phyloP scores from a whole-genome alignment of 1,140 invertebrate species.

The Holotrichia oblita region DNA sequence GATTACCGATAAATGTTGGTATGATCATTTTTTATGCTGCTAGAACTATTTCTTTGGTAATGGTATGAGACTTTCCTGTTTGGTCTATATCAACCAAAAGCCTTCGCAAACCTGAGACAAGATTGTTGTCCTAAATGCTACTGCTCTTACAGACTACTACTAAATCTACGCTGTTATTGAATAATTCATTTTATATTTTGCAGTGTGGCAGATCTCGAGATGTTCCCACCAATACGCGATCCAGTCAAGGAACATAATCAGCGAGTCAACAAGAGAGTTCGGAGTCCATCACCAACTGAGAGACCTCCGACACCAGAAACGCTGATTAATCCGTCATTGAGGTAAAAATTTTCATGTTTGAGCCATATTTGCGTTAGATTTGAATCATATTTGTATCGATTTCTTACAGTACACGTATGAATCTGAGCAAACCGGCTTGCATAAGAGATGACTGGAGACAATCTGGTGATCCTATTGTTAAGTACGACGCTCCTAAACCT shows the following conservation, averaged over 20 bases:
- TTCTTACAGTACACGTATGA: conserved; percentile 18
- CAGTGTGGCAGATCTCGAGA: background rate
- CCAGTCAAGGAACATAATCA: conserved; percentile 44
- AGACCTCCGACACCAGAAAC: conserved; percentile 42
- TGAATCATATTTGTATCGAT: background rate
- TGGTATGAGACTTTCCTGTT: too few species aligned
- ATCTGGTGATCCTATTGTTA: conserved; percentile 43
- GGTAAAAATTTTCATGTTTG: conserved; percentile 43
- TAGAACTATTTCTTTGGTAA: too few species aligned
- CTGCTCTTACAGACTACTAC: too few species aligned
- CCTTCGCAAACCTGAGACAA: too few species aligned
- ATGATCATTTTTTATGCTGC: too few species aligned
- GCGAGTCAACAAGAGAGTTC: background rate
- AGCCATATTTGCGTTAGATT: too few species aligned
- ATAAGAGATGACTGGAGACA: background rate
- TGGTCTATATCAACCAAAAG: too few species aligned
- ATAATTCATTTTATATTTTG: background rate
- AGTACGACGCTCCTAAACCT: conserved; percentile 47
- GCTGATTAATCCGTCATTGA: conserved; percentile 48
- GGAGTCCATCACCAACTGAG: background rate
- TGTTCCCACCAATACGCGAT: conserved; percentile 39
- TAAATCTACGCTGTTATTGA: too few species aligned
- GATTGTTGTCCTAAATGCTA: too few species aligned
- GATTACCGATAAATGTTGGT: too few species aligned
- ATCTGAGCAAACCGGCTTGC: conserved; percentile 32